These are phyloP conservation scores for Leptobrachium leishanense DNA, from an alignment of 2,113 vertebrate genomes.

Conservation along the genomic window DNA sequence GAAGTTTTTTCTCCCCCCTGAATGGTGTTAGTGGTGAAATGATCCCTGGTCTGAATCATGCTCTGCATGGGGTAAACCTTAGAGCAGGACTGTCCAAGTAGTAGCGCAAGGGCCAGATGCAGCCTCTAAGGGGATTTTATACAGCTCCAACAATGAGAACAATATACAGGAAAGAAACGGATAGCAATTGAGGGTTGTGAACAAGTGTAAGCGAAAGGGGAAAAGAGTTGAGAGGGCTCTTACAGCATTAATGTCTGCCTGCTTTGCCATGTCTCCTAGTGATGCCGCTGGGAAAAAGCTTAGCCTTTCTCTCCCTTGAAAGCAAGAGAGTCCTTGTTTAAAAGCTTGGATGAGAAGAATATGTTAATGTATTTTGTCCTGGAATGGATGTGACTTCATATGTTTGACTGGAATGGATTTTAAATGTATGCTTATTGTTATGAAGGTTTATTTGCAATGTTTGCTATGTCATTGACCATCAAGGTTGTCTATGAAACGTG, in stretches of 20 bases:
- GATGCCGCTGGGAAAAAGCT: background rate
- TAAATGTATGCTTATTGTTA: too few species aligned
- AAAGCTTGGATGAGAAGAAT: too few species aligned
- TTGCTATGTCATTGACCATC: too few species aligned
- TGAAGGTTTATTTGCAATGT: too few species aligned
- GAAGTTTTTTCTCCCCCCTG: slow-evolving; percentile 21
- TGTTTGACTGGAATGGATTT: too few species aligned
- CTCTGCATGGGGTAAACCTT: slow-evolving; percentile 43
- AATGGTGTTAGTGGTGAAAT: slow-evolving; percentile 40
- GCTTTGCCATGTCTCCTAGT: background rate
- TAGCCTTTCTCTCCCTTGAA: background rate
- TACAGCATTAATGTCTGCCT: background rate
- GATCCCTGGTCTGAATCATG: slow-evolving; percentile 37
- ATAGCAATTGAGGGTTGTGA: background rate
- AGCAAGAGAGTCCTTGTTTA: background rate
- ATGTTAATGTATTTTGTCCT: too few species aligned
- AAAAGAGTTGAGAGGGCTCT: background rate
- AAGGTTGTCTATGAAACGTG: too few species aligned
- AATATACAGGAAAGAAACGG: slow-evolving; percentile 35
- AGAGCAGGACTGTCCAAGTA: slow-evolving; percentile 21
- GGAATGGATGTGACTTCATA: too few species aligned
- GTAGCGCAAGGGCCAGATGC: slow-evolving; percentile 26
- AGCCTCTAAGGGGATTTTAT: slow-evolving; percentile 9
- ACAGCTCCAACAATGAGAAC: slow-evolving; percentile 27
- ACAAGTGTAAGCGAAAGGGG: slow-evolving; percentile 9